Conservation (phyloP, 35 echinoderm and acorn worm genomes). For the Diadema setosum region DNA sequence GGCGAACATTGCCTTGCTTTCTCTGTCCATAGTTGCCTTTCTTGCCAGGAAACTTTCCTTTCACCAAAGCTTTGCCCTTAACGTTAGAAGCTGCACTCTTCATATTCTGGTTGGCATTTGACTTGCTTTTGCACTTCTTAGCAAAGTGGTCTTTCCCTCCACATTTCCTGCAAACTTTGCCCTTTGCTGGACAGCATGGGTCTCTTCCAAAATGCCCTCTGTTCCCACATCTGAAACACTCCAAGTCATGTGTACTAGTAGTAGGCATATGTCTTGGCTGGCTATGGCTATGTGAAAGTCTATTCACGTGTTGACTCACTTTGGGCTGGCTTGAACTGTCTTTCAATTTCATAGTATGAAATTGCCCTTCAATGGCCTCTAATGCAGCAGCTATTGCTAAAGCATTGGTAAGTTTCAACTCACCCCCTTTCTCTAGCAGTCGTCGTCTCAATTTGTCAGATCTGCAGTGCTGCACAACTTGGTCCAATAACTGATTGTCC, state of each 20-base stretch:
- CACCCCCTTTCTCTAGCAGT: neutral
- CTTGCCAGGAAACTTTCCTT: neutral
- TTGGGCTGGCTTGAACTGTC: neutral
- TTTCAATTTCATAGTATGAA: neutral
- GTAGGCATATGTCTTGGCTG: neutral
- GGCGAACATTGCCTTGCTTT: neutral
- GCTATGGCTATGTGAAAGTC: neutral
- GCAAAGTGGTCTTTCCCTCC: slow-evolving; percentile 2
- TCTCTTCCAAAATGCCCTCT: neutral
- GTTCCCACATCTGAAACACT: neutral
- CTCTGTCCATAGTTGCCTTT: neutral
- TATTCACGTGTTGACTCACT: neutral
- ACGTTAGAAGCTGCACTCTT: too few relatives aligned
- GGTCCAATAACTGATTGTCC: neutral
- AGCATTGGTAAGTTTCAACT: neutral
- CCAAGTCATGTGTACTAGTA: neutral
- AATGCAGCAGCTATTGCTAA: neutral
- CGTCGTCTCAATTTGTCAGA: neutral
- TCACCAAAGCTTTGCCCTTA: neutral
- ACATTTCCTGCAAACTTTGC: neutral
- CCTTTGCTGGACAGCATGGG: neutral
- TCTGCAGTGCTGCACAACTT: neutral
- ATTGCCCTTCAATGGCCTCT: neutral
- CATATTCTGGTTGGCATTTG: too few relatives aligned
- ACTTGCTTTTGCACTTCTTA: neutral